Evolutionary conservation across 1,140 invertebrate genomes (phyloP).

Genomic region (Phortica variegata): DNA sequence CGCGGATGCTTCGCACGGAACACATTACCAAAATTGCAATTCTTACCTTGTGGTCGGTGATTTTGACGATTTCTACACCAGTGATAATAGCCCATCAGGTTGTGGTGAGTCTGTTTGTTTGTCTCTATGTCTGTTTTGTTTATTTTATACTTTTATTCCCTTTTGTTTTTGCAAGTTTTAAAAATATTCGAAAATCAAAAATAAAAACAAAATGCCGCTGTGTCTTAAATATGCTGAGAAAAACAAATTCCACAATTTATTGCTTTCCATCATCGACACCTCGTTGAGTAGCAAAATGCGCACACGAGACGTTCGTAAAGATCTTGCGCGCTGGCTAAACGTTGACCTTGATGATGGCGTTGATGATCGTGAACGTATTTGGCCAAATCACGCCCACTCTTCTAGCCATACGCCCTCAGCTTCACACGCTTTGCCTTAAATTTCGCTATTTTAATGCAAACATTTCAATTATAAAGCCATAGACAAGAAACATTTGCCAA

Average conservation of each 20-base stretch:
- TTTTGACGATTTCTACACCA: conserved; percentile 73
- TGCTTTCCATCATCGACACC: conserved; percentile 51
- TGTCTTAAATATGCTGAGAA: conserved; percentile 42
- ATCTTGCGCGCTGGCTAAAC: too few species aligned
- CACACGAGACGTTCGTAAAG: too few species aligned
- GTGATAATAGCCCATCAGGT: conserved; percentile 76
- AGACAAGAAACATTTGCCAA: conserved; percentile 23
- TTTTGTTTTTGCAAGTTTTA: too few species aligned
- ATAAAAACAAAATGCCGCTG: conserved; percentile 21
- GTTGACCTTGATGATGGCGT: too few species aligned
- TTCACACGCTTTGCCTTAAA: too few species aligned
- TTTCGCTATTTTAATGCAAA: conserved; percentile 48
- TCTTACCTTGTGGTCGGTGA: conserved; percentile 76
- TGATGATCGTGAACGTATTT: too few species aligned
- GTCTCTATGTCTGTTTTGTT: too few species aligned
- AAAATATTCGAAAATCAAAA: too few species aligned
- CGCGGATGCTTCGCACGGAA: conserved; percentile 78
- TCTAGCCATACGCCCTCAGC: too few species aligned
- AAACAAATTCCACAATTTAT: conserved; percentile 47
- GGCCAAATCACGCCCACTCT: too few species aligned
- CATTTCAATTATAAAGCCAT: conserved; percentile 48
- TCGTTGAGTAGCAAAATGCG: conserved; percentile 26
- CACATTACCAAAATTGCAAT: conserved; percentile 78
- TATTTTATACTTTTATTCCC: too few species aligned
- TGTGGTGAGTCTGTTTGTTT: conserved; percentile 41